Percentiles rank a stretch among this genome's conserved stretches.
Evolutionary conservation across 2,888 invertebrate species (phyloP).

Genomic region (Pardosa pseudoannulata): DNA sequence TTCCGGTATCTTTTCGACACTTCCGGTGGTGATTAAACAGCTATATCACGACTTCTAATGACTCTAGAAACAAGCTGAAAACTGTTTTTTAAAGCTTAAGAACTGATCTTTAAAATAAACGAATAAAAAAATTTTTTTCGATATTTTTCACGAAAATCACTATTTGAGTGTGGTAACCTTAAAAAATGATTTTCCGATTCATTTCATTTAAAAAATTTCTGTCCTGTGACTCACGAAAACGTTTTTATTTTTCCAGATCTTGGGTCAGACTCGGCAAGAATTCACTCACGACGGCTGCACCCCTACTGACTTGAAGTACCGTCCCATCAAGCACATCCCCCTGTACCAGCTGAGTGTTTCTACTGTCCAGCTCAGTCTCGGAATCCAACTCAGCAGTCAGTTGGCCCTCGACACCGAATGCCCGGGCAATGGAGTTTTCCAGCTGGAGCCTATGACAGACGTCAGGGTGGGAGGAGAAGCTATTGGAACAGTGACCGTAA

Average conservation of each 20-base stretch:
- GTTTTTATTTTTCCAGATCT: conserved; percentile 27
- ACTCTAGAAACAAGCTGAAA: too few species aligned
- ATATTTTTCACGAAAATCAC: too few species aligned
- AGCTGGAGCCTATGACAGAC: conserved; percentile 55
- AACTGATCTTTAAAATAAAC: too few species aligned
- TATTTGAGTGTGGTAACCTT: too few species aligned
- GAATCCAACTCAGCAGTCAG: conserved; percentile 67
- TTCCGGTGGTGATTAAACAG: too few species aligned
- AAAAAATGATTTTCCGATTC: too few species aligned
- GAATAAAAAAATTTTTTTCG: too few species aligned
- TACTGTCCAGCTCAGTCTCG: conserved; percentile 68
- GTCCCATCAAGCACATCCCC: conserved; percentile 67
- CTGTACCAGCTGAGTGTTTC: conserved; percentile 70
- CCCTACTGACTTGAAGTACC: conserved; percentile 52
- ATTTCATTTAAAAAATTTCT: too few species aligned
- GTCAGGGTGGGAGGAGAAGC: conserved; percentile 72
- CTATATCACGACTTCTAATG: too few species aligned
- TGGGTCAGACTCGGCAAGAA: conserved; percentile 62
- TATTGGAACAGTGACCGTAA: conserved; percentile 67
- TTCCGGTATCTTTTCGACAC: too few species aligned
- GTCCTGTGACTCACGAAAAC: too few species aligned
- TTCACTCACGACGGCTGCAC: conserved; percentile 68
- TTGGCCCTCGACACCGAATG: conserved; percentile 49
- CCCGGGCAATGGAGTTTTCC: conserved; percentile 31
- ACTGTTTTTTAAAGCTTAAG: too few species aligned